phyloP scores from a whole-genome alignment of 2,113 vertebrate genomes.

The Amazona guildingii region DNA sequence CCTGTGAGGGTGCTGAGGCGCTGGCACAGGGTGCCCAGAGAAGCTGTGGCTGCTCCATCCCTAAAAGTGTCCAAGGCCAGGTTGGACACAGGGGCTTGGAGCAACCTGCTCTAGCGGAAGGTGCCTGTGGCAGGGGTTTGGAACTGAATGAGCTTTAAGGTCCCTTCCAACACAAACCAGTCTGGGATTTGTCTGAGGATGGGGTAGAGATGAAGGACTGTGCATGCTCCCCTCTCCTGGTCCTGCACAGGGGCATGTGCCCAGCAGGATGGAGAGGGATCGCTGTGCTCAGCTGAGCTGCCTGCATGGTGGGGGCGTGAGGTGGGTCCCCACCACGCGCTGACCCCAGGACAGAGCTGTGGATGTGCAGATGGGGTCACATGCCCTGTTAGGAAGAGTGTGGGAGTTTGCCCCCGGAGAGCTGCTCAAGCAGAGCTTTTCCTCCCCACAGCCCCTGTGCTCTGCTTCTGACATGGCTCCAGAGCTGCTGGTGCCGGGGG shows the following conservation, averaged over 20 bases:
- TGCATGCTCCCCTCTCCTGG: background rate
- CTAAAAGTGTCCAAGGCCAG: background rate
- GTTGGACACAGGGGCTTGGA: background rate
- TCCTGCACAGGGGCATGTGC: fast-evolving
- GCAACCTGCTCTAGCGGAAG: background rate
- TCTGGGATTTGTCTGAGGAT: background rate
- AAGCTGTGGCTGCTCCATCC: too few species aligned
- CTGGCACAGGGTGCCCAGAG: too few species aligned
- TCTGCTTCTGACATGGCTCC: background rate
- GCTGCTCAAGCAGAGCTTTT: background rate
- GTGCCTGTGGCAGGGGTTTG: background rate
- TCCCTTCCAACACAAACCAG: background rate
- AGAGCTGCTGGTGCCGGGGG: background rate
- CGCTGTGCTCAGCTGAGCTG: background rate
- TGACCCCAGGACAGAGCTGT: fast-evolving
- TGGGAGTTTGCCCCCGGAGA: background rate
- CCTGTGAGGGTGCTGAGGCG: too few species aligned
- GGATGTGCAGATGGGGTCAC: background rate
- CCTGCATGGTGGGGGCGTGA: fast-evolving
- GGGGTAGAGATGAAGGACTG: background rate
- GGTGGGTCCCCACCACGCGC: background rate
- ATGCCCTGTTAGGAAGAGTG: background rate
- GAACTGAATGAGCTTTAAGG: background rate
- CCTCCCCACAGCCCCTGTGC: background rate
- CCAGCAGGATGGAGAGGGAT: background rate